Base-by-base conservation (phyloP, 1,140 invertebrate species). In the Ips nitidus region DNA sequence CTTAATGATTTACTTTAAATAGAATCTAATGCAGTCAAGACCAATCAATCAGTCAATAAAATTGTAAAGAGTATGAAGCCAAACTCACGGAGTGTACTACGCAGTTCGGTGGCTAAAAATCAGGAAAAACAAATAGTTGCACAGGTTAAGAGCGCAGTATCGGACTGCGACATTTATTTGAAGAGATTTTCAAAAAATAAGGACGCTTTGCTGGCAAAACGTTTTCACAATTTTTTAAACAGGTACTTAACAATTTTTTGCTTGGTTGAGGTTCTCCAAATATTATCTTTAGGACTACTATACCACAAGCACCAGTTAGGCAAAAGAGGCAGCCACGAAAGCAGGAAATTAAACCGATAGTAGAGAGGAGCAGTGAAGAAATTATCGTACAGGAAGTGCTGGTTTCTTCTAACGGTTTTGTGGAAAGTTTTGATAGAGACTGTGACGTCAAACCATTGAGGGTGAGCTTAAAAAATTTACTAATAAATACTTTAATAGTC, bases 371-470 rank as follows among this genome's bases (percentile, higher is more conserved):
- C 4, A 71, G 75, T 64, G 78, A 78, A 66, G 76, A 79, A 70
- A 79, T 79, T 55, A 76, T 79, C 6, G 75, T 79, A 1, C 71
- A 79, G 53, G 77, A 77, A 66, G 76, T 79, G n/a, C 74, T 78
- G 52, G 74, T 79, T 8, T 78, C 76, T 37, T 77, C 76, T 1
- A 75, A 71, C 60, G 75, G 76, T 47, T 75, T 78, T 59, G 53
- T 79, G 36, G 73, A 79, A 71, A 69, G 71, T 45, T 41, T 63
- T 1, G 71, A 66, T 52, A 66, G 74, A 50, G 58, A 61, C 41
- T 42, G 64, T 2, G 41, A 62, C 38, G 64, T 65, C 52, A 65
- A 73, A 42, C 66, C 71, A 41, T 61, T 73, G 5, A 63, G 66
- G 60, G 69, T 71, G 53, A 47, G 22, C 7, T 22, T 22, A 22